Base-by-base conservation (phyloP, 2,888 invertebrate species). In the Dryococelus australis region DNA sequence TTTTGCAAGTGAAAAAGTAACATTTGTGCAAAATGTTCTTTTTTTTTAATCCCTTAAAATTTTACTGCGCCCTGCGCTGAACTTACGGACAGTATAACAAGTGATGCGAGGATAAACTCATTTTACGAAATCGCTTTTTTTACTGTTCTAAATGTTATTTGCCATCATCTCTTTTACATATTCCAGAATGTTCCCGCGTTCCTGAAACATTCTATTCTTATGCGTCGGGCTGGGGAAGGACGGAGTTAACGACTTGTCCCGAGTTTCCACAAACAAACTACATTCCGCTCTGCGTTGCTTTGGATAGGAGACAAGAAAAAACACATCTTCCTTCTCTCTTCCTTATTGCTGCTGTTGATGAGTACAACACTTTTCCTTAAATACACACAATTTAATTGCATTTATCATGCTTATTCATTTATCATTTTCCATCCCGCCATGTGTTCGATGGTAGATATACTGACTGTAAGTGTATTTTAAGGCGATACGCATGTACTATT, bases 71-170 rank as follows among this genome's bases (percentile, higher is more conserved):
- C 65, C 65, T 65, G 8, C 65, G 65, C 65, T 65, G 65, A 65
- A 65, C 20, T 65, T 65, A 8, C 65, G 8, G 65, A n/a, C 24
- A 65, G 65, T 65, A 65, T 6, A 65, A 65, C 65, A n/a, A 65
- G 20, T 65, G 65, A 65, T 65, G 65, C 65, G n/a, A 65, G 65
- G 20, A 65, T 65, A 65, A 65, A 65, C 65, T 65, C 65, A 65
- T 65, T 65, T 65, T 24, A n/a, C 65, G 20, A 65, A 24, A 65
- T 65, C 65, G n/a, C 65, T 65, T 65, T 65, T 65, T 65, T 65
- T 65, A 65, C 65, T 8, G 65, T 24, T 65, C 65, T 65, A 65
- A 65, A 65, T n/a, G 65, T 65, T n/a, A 65, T 65, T 65, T 65
- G 65, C 24, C 65, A 24, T 65, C 65, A 65, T 65, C 24, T 65